Percentiles rank a stretch among this genome's conserved stretches.
These are phyloP conservation scores for Dicycla oo DNA, from an alignment of 2,888 invertebrate species.

Conservation along the genomic window DNA sequence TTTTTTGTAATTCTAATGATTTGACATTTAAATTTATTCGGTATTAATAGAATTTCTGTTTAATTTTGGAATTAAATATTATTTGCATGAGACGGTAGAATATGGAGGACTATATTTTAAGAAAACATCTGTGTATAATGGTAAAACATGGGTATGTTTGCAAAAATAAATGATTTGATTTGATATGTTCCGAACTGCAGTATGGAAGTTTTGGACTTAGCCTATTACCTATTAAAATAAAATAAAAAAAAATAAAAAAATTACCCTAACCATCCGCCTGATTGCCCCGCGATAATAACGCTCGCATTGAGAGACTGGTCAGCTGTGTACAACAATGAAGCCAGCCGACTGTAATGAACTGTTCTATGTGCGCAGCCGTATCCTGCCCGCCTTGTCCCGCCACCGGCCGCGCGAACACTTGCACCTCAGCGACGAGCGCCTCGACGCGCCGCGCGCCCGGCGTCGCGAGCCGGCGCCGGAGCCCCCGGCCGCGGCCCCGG, in stretches of 20 bases:
- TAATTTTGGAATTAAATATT: no score
- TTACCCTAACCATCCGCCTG: not conserved
- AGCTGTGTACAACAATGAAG: not conserved
- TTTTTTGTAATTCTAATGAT: no score
- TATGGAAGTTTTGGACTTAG: not conserved
- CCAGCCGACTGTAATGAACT: no score
- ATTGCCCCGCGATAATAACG: not conserved
- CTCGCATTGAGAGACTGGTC: not conserved
- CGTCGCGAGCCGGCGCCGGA: slow-evolving; percentile 48
- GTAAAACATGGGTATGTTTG: no score
- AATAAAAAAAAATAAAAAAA: no score
- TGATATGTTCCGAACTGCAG: not conserved
- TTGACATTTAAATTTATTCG: no score
- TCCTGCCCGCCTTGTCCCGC: slow-evolving; percentile 82
- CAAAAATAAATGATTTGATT: no score
- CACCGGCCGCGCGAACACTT: slow-evolving; percentile 80
- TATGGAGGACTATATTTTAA: no score
- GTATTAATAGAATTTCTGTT: no score
- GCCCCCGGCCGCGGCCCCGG: slow-evolving; percentile 88
- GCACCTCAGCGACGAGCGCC: slow-evolving; percentile 85
- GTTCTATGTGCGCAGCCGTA: slow-evolving; percentile 62
- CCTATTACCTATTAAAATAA: no score
- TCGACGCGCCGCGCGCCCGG: slow-evolving; percentile 65
- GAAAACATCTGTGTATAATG: no score
- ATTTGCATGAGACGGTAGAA: no score